Evolutionary conservation across 2,888 invertebrate genomes (phyloP).

Genomic region (Synergus japonicus): DNA sequence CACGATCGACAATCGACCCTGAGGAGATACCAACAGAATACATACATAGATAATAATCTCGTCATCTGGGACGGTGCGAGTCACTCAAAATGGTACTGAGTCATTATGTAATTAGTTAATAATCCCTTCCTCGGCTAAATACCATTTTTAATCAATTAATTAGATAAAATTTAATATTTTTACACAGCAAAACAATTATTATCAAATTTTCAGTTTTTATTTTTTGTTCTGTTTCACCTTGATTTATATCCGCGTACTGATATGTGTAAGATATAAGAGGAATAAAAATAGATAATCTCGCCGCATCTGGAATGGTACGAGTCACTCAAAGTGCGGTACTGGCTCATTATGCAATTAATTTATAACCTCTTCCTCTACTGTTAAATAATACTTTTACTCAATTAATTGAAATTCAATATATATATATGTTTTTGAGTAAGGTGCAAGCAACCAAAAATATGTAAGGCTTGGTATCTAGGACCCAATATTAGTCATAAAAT

Average conservation of each 20-base stretch:
- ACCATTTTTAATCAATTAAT: conserved; percentile 22
- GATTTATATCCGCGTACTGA: too few relatives aligned
- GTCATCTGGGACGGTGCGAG: not conserved
- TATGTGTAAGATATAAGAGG: too few relatives aligned
- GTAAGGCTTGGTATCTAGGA: too few relatives aligned
- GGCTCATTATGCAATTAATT: conserved; percentile 26
- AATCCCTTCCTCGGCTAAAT: not conserved
- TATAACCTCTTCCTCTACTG: not conserved
- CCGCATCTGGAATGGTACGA: not conserved
- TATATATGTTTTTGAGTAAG: too few relatives aligned
- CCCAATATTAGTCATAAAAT: too few relatives aligned
- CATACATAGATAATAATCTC: conserved; percentile 3
- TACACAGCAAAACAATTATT: too few relatives aligned
- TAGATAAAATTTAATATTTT: too few relatives aligned
- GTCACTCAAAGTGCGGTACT: conserved; percentile 24
- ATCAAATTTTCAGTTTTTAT: too few relatives aligned
- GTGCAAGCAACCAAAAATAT: too few relatives aligned
- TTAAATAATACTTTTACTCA: conserved; percentile 12
- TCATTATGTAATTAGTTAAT: conserved; percentile 25
- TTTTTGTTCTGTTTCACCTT: too few relatives aligned
- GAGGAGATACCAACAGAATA: conserved; percentile 59
- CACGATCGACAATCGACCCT: conserved; percentile 62
- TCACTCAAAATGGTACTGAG: conserved; percentile 34
- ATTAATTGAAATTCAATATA: not conserved
- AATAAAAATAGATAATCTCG: conserved; percentile 29